phyloP scores from a whole-genome alignment of 1,140 invertebrate species.

The fruit fly (Drosophila melanogaster) region DNA sequence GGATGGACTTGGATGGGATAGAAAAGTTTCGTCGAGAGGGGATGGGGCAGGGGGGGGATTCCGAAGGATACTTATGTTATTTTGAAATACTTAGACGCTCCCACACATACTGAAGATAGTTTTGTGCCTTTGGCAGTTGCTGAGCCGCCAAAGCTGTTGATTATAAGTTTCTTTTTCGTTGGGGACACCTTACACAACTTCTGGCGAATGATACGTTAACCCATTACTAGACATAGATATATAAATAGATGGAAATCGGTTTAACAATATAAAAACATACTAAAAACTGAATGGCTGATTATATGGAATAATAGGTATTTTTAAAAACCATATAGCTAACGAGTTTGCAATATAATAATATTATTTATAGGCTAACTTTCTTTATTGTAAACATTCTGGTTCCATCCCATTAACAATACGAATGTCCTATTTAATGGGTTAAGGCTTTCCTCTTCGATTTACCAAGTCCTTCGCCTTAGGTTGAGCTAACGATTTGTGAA shows the following conservation, averaged over 20 bases:
- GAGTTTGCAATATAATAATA: no score
- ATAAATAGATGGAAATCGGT: no score
- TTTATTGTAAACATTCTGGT: no score
- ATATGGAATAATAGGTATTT: no score
- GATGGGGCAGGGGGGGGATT: conserved; percentile 7
- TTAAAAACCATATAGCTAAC: no score
- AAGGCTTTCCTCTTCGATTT: conserved; percentile 46
- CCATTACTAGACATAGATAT: neutral
- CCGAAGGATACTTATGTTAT: conserved; percentile 74
- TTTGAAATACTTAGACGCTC: conserved; percentile 65
- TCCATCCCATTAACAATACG: no score
- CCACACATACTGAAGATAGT: conserved; percentile 60
- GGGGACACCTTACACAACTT: conserved; percentile 48
- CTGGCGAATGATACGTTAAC: conserved; percentile 31
- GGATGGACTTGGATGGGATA: conserved; percentile 32
- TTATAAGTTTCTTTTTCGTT: conserved; percentile 67
- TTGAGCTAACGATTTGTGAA: conserved; percentile 82
- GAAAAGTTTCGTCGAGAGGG: conserved; percentile 37
- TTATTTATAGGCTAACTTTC: no score
- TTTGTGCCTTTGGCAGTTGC: conserved; percentile 62
- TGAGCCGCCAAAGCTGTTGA: conserved; percentile 81
- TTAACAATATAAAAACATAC: no score
- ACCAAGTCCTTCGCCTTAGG: conserved; percentile 31
- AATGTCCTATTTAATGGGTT: conserved; percentile 11
- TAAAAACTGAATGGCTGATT: no score